Percentiles rank a stretch among this genome's conserved stretches.
phyloP scores from a whole-genome alignment of 1,140 invertebrate genomes.

The Conopomorpha cramerella region DNA sequence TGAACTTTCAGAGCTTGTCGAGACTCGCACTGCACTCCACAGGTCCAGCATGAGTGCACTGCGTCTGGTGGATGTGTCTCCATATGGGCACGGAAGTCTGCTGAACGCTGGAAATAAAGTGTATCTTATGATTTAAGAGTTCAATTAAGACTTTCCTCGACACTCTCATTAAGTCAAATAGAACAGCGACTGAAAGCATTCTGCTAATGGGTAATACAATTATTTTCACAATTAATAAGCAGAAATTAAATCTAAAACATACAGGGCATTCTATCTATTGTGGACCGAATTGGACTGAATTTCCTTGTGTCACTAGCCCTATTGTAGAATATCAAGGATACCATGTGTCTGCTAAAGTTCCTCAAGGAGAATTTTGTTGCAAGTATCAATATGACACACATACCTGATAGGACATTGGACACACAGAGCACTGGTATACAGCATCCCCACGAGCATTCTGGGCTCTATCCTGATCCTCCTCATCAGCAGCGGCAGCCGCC shows the following conservation, averaged over 20 bases:
- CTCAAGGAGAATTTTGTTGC: neutral
- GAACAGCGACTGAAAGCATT: no score
- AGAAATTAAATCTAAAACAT: no score
- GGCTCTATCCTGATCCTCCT: conserved; percentile 33
- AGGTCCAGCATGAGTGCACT: conserved; percentile 41
- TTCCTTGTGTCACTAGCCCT: no score
- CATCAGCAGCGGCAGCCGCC: conserved; percentile 28
- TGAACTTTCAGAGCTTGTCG: conserved; percentile 19
- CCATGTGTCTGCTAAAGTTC: neutral
- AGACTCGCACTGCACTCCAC: conserved; percentile 32
- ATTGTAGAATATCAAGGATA: no score
- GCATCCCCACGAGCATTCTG: conserved; percentile 35
- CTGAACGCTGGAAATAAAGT: conserved; percentile 20
- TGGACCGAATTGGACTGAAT: no score
- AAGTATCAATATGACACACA: neutral
- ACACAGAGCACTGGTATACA: conserved; percentile 42
- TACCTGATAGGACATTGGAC: conserved; percentile 36
- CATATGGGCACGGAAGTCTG: conserved; percentile 26
- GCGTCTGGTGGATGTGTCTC: conserved; percentile 17
- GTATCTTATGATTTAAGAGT: no score
- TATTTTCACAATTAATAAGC: no score
- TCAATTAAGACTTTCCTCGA: no score
- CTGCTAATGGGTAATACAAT: no score
- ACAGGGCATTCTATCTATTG: no score
- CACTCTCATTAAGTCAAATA: no score